A percentile compares a stretch with the other conserved stretches of the same genome.
Evolutionary conservation across 2,113 vertebrate species (phyloP).

Genomic region (Notarius quadriscutis): DNA sequence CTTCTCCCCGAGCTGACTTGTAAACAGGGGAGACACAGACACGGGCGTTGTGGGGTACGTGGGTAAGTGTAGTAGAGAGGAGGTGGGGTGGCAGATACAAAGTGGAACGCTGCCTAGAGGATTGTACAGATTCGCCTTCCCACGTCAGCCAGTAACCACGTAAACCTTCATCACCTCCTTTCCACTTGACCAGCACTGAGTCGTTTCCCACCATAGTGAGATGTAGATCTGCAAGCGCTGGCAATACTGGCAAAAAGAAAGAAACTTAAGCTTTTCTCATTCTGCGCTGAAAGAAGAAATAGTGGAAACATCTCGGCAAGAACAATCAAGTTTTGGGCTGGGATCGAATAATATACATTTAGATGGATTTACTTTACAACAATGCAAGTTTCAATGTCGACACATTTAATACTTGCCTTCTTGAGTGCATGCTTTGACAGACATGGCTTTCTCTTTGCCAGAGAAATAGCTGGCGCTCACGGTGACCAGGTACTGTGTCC

Average conservation of each 20-base stretch:
- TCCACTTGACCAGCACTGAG: conserved; percentile 81
- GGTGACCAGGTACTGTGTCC: conserved; percentile 89
- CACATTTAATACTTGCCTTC: conserved; percentile 69
- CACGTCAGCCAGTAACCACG: conserved; percentile 83
- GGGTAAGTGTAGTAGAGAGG: conserved; percentile 73
- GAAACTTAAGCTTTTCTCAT: conserved; percentile 4
- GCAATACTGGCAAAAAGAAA: conserved; percentile 59
- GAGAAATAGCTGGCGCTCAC: conserved; percentile 79
- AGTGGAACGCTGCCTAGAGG: conserved; percentile 53
- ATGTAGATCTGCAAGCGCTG: conserved; percentile 73
- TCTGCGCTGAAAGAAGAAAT: not conserved
- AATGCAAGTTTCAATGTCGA: not conserved
- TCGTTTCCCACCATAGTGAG: conserved; percentile 72
- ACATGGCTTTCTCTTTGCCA: conserved; percentile 84
- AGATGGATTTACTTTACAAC: not conserved
- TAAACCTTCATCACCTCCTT: conserved; percentile 60
- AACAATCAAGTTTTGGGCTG: conserved; percentile 12
- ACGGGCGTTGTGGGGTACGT: conserved; percentile 65
- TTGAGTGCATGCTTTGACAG: conserved; percentile 86
- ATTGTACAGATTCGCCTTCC: conserved; percentile 58
- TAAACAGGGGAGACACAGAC: conserved; percentile 85
- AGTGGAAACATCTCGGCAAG: conserved; percentile 1
- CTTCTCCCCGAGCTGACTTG: conserved; percentile 65
- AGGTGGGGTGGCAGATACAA: conserved; percentile 69
- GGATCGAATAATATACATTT: not conserved